Evolutionary conservation across 2,113 vertebrate genomes (phyloP), one percentile per base, ranked within the genome.

Genomic region (Numenius arquata): DNA sequence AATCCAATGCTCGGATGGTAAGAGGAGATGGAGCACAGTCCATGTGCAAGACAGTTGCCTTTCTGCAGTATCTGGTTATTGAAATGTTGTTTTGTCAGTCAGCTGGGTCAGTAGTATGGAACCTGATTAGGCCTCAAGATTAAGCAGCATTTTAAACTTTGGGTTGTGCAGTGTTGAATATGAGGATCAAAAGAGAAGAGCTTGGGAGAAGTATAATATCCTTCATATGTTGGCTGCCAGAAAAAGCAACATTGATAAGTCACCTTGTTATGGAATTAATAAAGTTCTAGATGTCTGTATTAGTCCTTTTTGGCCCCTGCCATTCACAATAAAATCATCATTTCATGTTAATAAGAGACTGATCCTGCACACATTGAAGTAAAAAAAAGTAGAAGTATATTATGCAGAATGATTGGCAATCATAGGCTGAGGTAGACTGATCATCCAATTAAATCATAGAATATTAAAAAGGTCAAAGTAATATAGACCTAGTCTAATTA

Each of bases 391-490:
- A 86, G 62, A 96, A 94, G 63, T 89, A 95, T 97, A 95, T 98
- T 97, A 95, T 92, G 85, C 79, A 96, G 82, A 78, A 95, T 97
- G 95, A 96, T 90, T 98, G 98, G 97, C 95, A 98, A 96, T 96
- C 93, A 90, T 91, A 72, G 36, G 80, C 91, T 95, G 89, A 91
- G 90, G 85, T 93, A 98, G 97, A 96, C 89, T 97, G 96, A 97
- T 95, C 96, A 97, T 98, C 97, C 97, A 98, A 97, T 98, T 98
- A 98, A 98, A 98, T 96, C 76, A 97, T 70, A 97, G 98, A 98
- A 98, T 98, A 98, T 97, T 98, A 93, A 98, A 98, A 98, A 98
- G 98, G 98, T 98, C 98, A 98, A 95, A 98, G 97, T 97, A 98
- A 98, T 98, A 97, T 94, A 98, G 85, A 97, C 86, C 81, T 97